Evolutionary conservation across 2,797 vertebrate genomes (phyloP).

Genomic region (Microctenopoma steveboyesi): DNA sequence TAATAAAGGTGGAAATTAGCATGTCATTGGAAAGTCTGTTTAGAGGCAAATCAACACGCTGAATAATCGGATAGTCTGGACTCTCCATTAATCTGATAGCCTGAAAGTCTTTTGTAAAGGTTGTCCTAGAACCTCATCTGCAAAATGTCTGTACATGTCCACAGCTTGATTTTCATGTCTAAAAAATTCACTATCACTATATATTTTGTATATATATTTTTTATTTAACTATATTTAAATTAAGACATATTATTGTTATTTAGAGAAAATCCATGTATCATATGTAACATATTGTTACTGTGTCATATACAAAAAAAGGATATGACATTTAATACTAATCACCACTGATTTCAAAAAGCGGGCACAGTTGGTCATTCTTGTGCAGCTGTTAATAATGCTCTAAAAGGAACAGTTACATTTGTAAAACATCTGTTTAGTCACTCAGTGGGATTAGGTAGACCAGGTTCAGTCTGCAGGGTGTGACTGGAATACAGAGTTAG

Average conservation of each 20-base stretch:
- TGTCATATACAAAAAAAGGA: neutral
- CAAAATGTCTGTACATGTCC: neutral
- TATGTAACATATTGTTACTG: neutral
- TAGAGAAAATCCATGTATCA: neutral
- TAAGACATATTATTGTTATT: neutral
- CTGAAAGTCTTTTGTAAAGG: conserved; percentile 26
- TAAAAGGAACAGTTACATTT: conserved; percentile 39
- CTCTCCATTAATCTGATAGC: conserved; percentile 48
- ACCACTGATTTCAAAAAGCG: neutral
- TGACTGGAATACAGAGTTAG: conserved; percentile 61
- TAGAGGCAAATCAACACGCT: conserved; percentile 17
- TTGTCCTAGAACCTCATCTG: neutral
- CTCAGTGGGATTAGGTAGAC: conserved; percentile 21
- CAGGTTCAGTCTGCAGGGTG: conserved; percentile 31
- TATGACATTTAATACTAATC: conserved; percentile 7
- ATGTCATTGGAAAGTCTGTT: conserved; percentile 43
- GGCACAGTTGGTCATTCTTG: conserved; percentile 1
- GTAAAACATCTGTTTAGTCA: conserved; percentile 29
- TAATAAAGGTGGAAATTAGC: conserved; percentile 26
- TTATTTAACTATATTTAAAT: neutral
- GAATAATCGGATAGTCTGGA: conserved; percentile 39
- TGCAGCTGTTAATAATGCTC: neutral
- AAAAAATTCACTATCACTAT: no score
- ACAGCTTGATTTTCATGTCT: neutral
- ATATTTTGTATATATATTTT: no score